Evolutionary conservation across 2,888 invertebrate genomes (phyloP), one percentile per base, ranked within the genome.

Genomic region (Archips crataeganus): DNA sequence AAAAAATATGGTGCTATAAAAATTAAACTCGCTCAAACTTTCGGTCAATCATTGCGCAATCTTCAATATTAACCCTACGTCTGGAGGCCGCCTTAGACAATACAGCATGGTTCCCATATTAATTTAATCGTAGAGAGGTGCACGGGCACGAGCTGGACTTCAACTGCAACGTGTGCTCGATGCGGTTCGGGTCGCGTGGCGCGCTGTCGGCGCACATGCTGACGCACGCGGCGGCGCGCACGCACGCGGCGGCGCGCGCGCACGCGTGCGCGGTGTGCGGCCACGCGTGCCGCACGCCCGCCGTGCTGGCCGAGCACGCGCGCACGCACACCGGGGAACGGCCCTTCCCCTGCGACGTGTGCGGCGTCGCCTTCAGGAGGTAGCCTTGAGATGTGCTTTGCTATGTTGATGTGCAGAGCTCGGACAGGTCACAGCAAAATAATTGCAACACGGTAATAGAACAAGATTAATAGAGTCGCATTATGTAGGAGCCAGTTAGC

Each of bases 301-400:
- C 87, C 62, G 85, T 87, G 80, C 82, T 87, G 39, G 84, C 84
- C 70, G 90, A 90, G 54, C 91, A 92, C 75, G 75, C 87, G 69
- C 85, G 92, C 23, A 85, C 85, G 9, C 92, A 91, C 78, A 88
- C 89, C 0, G 90, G 89, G 49, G 89, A 88, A 77, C 78, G 91
- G 8, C 91, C 91, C 0, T 91, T 83, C 78, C 87, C 88, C 0
- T 93, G 93, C 71, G 90, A 92, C 64, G 82, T 90, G n/a, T 92
- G 93, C 75, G 90, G 90, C 3, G 81, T 89, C 13, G 82, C 88
- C 3, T 91, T 93, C 76, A 75, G 88, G 34, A 73, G 85, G 86
- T 86, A n/a, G 15, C n/a, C 0, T 32, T 8, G 10, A 32, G 9
- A 23, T 23, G 23, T 23, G 23, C 23, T 23, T 23, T 23, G 23